A percentile compares a stretch with the other conserved stretches of the same genome.
phyloP scores from a whole-genome alignment of 2,113 vertebrate genomes.

The Garra rufa region DNA sequence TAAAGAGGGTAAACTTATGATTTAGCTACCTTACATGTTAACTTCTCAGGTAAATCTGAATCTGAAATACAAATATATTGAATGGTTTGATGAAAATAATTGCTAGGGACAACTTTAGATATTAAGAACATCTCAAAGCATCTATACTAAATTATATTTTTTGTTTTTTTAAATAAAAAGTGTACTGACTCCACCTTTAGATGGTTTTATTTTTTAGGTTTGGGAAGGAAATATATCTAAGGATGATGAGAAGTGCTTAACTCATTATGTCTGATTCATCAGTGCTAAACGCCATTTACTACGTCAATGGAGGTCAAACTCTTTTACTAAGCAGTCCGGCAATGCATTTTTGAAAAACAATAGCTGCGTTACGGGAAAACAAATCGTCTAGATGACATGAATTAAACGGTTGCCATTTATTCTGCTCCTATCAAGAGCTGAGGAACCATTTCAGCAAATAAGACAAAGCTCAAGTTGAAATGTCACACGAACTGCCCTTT shows the following conservation, averaged over 20 bases:
- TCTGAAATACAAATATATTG: no score
- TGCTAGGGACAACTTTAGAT: no score
- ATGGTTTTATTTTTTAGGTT: not conserved
- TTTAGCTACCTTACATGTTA: no score
- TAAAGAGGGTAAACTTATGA: no score
- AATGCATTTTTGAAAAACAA: not conserved
- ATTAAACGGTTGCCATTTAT: slow-evolving; percentile 19
- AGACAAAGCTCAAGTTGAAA: slow-evolving; percentile 25
- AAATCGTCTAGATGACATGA: not conserved
- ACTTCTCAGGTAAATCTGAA: no score
- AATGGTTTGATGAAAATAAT: no score
- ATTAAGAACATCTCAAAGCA: no score
- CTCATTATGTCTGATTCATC: slow-evolving; percentile 46
- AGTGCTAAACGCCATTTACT: slow-evolving; percentile 2
- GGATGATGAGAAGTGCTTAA: not conserved
- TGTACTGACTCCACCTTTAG: not conserved
- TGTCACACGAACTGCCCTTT: slow-evolving; percentile 48
- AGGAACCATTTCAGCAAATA: slow-evolving; percentile 21
- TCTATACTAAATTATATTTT: no score
- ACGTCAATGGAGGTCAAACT: slow-evolving; percentile 25
- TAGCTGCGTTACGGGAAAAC: not conserved
- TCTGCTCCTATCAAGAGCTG: not conserved
- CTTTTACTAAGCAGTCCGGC: not conserved
- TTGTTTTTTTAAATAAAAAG: no score
- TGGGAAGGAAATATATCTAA: not conserved